phyloP scores from a whole-genome alignment of 2,888 invertebrate species.

The Morinoia aosen region DNA sequence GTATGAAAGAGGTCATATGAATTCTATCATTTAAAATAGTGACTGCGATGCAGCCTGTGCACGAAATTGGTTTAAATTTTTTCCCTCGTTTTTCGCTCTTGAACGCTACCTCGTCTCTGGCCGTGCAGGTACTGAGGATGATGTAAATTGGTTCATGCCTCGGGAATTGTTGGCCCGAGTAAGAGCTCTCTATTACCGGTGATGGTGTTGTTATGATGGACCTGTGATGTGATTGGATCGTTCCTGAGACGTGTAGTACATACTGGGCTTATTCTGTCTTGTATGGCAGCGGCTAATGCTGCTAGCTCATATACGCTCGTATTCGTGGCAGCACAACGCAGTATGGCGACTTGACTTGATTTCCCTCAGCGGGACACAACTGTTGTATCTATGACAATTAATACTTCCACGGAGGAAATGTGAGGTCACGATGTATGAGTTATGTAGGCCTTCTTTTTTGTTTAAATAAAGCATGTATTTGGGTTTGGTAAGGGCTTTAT shows the following conservation, averaged over 20 bases:
- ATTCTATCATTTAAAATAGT: not conserved
- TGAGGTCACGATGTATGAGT: too few relatives aligned
- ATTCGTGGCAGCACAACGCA: not conserved
- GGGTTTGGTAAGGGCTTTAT: too few relatives aligned
- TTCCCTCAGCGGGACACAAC: too few relatives aligned
- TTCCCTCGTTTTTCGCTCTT: not conserved
- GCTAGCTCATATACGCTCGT: not conserved
- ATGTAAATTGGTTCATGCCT: not conserved
- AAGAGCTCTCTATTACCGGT: not conserved
- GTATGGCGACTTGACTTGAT: too few relatives aligned
- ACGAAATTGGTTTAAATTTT: not conserved
- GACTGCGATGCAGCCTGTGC: not conserved
- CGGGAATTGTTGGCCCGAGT: not conserved
- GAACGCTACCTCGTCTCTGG: not conserved
- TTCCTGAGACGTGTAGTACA: not conserved
- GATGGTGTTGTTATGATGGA: not conserved
- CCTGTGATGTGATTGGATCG: slow-evolving; percentile 4
- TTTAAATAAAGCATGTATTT: too few relatives aligned
- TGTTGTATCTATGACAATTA: too few relatives aligned
- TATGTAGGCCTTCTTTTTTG: too few relatives aligned
- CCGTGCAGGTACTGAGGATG: not conserved
- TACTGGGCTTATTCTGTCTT: not conserved
- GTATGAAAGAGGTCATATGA: not conserved
- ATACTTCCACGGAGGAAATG: too few relatives aligned
- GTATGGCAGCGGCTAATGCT: not conserved